These are phyloP conservation scores for Zoanthus gigantus DNA, from an alignment of 92 coral and sea anemone genomes.

Conservation along the genomic window DNA sequence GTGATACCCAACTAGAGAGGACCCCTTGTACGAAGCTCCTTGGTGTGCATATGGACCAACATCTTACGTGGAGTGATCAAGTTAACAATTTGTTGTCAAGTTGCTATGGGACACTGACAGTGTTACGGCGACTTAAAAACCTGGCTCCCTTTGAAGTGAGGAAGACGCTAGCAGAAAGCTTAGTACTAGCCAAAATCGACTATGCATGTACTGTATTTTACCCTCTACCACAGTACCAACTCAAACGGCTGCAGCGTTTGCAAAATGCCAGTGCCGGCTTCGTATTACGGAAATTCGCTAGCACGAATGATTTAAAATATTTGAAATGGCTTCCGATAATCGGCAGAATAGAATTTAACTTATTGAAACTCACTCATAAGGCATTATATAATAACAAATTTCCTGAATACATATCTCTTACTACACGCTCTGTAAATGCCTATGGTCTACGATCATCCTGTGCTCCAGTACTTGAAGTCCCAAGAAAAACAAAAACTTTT, in stretches of 20 bases:
- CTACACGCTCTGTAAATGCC: too few species aligned
- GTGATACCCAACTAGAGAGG: too few species aligned
- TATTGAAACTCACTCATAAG: too few species aligned
- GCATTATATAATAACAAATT: too few species aligned
- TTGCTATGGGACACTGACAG: conserved; percentile 38
- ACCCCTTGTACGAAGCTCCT: too few species aligned
- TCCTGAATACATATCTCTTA: background rate
- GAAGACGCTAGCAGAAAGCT: conserved; percentile 52
- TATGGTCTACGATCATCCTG: background rate
- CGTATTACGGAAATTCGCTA: conserved; percentile 38
- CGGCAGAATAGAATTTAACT: background rate
- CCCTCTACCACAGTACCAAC: conserved; percentile 47
- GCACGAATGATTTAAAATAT: conserved; percentile 9
- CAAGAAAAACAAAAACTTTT: too few species aligned
- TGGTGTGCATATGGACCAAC: background rate
- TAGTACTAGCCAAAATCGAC: background rate
- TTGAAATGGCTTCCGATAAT: background rate
- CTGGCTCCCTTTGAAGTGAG: background rate
- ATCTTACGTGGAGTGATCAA: background rate
- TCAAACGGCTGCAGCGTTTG: conserved; percentile 40
- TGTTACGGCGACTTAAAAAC: conserved; percentile 48
- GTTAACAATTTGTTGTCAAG: background rate
- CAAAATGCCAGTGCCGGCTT: conserved; percentile 33
- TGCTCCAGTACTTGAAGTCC: too few species aligned
- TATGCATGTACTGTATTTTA: conserved; percentile 35